Percentiles rank a stretch among this genome's conserved stretches.
Conservation (phyloP, 2,113 vertebrate species). For the Urocynchramus pylzowi region DNA sequence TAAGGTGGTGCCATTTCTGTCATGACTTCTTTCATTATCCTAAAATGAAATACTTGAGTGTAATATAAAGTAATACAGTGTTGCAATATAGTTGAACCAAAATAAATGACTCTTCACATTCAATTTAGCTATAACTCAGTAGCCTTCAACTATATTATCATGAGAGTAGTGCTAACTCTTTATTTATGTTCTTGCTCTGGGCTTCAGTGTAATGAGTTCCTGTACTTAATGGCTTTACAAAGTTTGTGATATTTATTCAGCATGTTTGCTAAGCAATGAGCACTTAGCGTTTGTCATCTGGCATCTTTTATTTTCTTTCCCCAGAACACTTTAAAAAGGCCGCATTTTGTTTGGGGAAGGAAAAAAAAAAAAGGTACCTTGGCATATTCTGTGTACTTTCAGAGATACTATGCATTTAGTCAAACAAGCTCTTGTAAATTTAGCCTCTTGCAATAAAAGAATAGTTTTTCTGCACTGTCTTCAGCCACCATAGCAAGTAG, state of each 20-base stretch:
- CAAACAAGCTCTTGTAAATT: neutral
- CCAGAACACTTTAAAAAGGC: neutral
- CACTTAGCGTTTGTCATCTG: constrained; percentile 42
- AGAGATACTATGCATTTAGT: neutral
- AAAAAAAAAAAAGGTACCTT: neutral
- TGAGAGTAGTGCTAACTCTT: neutral
- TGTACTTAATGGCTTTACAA: constrained; percentile 37
- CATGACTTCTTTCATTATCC: neutral
- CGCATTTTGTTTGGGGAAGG: neutral
- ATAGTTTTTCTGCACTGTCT: neutral
- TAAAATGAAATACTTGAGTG: neutral
- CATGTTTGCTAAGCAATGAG: constrained; percentile 33
- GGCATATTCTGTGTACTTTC: neutral
- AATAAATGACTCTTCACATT: neutral
- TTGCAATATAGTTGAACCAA: neutral
- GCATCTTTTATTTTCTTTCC: constrained; percentile 12
- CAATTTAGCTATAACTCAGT: neutral
- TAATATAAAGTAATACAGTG: neutral
- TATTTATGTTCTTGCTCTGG: constrained; percentile 29
- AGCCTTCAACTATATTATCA: neutral
- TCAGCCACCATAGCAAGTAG: neutral
- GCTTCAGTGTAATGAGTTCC: constrained; percentile 24
- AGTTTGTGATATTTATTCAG: constrained; percentile 39
- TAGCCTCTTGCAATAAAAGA: neutral
- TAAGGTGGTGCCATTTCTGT: neutral